phyloP scores from a whole-genome alignment of 2,888 invertebrate species.

The Tipula lateralis region DNA sequence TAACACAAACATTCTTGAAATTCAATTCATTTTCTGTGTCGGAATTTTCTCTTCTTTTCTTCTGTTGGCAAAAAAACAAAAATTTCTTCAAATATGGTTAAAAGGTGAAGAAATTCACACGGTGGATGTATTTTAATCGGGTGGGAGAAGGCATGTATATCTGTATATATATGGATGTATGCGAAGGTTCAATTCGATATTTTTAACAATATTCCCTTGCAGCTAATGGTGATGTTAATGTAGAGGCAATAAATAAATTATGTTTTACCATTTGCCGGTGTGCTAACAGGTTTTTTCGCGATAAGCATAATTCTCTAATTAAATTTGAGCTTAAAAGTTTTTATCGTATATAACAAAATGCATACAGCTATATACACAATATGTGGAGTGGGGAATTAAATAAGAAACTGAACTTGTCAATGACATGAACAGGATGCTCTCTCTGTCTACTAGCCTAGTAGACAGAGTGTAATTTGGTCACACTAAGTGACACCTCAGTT shows the following conservation, averaged over 20 bases:
- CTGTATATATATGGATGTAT: neutral
- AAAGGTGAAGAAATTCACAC: conserved; percentile 19
- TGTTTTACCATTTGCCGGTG: neutral
- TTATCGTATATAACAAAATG: no score
- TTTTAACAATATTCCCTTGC: neutral
- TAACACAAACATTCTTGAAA: conserved; percentile 11
- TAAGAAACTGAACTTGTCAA: no score
- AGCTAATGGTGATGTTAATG: neutral
- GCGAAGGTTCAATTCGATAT: neutral
- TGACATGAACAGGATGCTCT: no score
- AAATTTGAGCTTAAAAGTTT: neutral
- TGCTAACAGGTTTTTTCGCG: neutral
- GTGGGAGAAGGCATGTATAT: neutral
- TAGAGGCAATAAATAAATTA: neutral
- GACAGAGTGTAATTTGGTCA: no score
- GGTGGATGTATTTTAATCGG: neutral
- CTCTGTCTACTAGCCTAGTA: no score
- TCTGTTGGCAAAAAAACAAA: no score
- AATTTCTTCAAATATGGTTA: neutral
- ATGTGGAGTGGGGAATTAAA: no score
- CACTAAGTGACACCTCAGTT: no score
- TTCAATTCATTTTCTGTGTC: neutral
- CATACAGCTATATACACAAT: no score
- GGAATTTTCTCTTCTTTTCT: neutral
- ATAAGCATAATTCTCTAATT: neutral